Percentiles rank a stretch among this genome's conserved stretches.
Conservation (phyloP, 2,113 vertebrate species). For the Hydrochoerus hydrochaeris region DNA sequence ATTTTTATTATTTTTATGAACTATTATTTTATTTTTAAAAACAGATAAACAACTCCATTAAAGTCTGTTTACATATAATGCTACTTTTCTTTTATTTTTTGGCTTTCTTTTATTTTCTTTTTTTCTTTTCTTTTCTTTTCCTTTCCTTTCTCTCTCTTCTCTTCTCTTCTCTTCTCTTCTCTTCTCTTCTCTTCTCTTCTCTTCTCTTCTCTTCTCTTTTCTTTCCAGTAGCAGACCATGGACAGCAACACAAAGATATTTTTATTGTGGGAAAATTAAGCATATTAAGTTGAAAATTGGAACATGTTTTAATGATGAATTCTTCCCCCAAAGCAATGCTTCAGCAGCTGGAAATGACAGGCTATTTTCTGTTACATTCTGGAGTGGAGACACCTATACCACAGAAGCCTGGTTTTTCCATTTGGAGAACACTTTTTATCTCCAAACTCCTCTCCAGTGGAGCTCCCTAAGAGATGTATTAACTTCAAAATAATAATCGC, state of each 20-base stretch:
- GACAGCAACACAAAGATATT: neutral
- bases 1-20: neutral
- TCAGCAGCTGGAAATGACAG: neutral
- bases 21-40: constrained; percentile 20
- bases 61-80: neutral
- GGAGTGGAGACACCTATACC: neutral
- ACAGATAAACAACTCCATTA: neutral
- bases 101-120: neutral
- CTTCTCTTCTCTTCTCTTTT: too few species aligned
- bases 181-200: neutral
- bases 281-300: neutral
- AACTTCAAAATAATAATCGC: constrained; percentile 35
- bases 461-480: neutral
- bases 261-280: constrained; percentile 35
- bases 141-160: neutral
- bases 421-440: neutral
- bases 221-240: neutral
- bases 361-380: neutral
- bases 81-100: neutral
- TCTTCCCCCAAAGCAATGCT: neutral
- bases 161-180: neutral
- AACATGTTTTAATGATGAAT: neutral
- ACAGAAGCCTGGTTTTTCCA: neutral
- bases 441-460: neutral
- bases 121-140: neutral